phyloP scores from a whole-genome alignment of 2,888 invertebrate species.

The Pristionchus japonicus region DNA sequence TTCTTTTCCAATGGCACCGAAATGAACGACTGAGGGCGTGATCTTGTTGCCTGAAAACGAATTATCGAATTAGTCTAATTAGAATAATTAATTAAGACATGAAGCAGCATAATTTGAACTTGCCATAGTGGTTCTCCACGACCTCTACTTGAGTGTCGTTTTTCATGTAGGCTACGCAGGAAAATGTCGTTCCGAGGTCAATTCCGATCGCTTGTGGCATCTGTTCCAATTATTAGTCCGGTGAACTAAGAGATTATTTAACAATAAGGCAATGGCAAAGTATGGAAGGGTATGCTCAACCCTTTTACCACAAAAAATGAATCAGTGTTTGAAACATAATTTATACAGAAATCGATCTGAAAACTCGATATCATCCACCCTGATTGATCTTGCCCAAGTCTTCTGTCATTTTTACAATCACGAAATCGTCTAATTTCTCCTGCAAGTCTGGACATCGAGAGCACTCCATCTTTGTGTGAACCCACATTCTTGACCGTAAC shows the following conservation, averaged over 20 bases:
- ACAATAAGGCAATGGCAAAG: too few relatives aligned
- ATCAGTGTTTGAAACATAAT: not conserved
- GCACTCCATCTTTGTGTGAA: not conserved
- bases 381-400: not conserved
- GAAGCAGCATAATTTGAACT: not conserved
- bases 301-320: not conserved
- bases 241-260: not conserved
- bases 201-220: slow-evolving; percentile 25
- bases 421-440: not conserved
- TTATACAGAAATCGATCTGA: not conserved
- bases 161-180: slow-evolving; percentile 16
- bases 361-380: not conserved
- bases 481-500: not conserved
- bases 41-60: not conserved
- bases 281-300: not conserved
- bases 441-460: not conserved
- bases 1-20: not conserved
- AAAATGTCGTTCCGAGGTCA: slow-evolving; percentile 8
- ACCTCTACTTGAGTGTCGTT: not conserved
- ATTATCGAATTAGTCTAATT: too few relatives aligned
- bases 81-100: not conserved
- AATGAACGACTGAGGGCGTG: not conserved
- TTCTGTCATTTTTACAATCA: not conserved
- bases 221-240: not conserved
- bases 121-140: not conserved